These are phyloP conservation scores for Lasiommata megera DNA, from an alignment of 2,888 invertebrate species.

Conservation along the genomic window DNA sequence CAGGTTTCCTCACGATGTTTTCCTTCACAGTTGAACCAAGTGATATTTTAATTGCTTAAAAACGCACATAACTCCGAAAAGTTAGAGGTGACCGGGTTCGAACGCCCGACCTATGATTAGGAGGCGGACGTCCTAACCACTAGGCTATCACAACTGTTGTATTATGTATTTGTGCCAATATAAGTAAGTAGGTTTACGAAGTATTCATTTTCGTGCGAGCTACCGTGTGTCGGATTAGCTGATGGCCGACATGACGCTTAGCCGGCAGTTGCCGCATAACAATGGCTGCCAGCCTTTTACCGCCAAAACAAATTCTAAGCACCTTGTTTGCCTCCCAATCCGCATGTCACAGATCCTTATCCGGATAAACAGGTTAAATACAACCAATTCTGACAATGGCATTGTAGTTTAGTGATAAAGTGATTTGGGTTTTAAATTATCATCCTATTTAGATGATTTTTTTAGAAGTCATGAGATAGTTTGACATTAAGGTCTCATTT, in stretches of 20 bases:
- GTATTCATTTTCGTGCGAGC: not conserved
- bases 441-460: not conserved
- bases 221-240: slow-evolving; percentile 5
- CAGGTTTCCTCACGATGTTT: too few species aligned
- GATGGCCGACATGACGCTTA: not conserved
- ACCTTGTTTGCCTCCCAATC: not conserved
- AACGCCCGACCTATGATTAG: too few species aligned
- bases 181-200: not conserved
- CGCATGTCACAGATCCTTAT: slow-evolving; percentile 16
- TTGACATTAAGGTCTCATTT: too few species aligned
- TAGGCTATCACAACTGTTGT: too few species aligned
- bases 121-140: too few species aligned
- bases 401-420: slow-evolving; percentile 7
- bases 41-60: too few species aligned
- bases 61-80: too few species aligned
- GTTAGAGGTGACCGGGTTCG: too few species aligned
- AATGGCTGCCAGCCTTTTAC: not conserved
- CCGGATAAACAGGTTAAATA: slow-evolving; percentile 18
- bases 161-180: too few species aligned
- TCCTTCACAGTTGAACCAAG: too few species aligned
- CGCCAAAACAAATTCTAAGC: not conserved
- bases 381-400: slow-evolving; percentile 18
- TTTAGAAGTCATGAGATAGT: not conserved
- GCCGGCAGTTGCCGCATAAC: not conserved
- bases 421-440: not conserved